Evolutionary conservation across 2,888 invertebrate genomes (phyloP).

Genomic region (Anarsia innoxiella): DNA sequence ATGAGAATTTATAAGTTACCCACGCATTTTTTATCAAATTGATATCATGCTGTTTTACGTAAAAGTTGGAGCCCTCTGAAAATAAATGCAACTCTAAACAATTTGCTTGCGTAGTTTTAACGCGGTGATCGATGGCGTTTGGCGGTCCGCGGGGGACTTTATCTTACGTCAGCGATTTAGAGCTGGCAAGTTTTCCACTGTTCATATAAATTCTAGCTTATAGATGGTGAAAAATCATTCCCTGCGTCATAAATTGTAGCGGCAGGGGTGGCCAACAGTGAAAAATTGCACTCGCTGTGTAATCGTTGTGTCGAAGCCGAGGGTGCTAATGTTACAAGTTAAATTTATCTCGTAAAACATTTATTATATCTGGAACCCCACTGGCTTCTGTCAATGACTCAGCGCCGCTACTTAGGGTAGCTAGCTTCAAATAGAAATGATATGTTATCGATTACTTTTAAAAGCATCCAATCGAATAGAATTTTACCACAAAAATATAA

Average conservation of each 20-base stretch:
- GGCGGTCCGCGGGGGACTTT: too few species aligned
- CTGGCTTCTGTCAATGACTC: constrained; percentile 37
- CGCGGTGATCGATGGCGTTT: too few species aligned
- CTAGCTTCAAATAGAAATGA: constrained; percentile 29
- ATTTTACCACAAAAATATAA: too few species aligned
- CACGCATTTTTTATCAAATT: too few species aligned
- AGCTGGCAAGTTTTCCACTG: constrained; percentile 45
- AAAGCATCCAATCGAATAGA: too few species aligned
- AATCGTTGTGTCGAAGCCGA: constrained; percentile 58
- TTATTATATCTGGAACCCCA: constrained; percentile 49
- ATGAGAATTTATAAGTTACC: too few species aligned
- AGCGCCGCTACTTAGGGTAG: constrained; percentile 23
- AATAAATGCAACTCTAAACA: too few species aligned
- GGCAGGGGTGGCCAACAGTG: constrained; percentile 57
- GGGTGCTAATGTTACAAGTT: constrained; percentile 67
- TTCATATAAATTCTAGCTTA: constrained; percentile 65
- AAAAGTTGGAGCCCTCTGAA: too few species aligned
- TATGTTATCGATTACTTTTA: constrained; percentile 24
- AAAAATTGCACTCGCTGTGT: constrained; percentile 64
- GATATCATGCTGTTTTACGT: too few species aligned
- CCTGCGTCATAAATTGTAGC: constrained; percentile 65
- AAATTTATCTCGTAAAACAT: constrained; percentile 62
- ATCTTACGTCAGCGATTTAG: constrained; percentile 31
- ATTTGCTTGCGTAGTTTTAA: too few species aligned
- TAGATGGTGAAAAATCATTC: constrained; percentile 69